A percentile compares a stretch with the other conserved stretches of the same genome.
Conservation (phyloP, 2,797 vertebrate species). For the Diplodus sargus region DNA sequence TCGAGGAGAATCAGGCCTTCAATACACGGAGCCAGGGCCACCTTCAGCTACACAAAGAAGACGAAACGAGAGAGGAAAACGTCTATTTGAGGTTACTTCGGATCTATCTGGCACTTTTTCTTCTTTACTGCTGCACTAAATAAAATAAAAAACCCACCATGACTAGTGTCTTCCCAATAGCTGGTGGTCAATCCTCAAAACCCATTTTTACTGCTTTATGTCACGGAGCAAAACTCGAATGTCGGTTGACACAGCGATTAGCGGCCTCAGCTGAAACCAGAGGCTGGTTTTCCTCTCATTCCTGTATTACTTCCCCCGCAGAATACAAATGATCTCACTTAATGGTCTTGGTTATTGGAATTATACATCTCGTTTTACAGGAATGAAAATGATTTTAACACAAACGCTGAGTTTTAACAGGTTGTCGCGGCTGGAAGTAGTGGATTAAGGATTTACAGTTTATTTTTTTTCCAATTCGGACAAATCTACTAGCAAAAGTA, state of each 20-base stretch:
- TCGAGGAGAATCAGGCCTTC: slow-evolving; percentile 96
- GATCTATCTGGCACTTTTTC: too few relatives aligned
- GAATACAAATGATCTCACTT: slow-evolving; percentile 54
- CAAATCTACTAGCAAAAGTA: too few relatives aligned
- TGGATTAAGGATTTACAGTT: slow-evolving; percentile 3
- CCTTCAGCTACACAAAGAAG: slow-evolving; percentile 89
- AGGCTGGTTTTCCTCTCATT: slow-evolving; percentile 49
- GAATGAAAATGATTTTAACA: slow-evolving; percentile 27
- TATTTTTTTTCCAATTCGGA: too few relatives aligned
- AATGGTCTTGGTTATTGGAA: slow-evolving; percentile 29
- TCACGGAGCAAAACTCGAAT: slow-evolving; percentile 55
- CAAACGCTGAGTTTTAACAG: slow-evolving; percentile 15
- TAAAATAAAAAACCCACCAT: slow-evolving; percentile 25
- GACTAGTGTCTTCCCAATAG: slow-evolving; percentile 41
- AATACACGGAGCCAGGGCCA: slow-evolving; percentile 93
- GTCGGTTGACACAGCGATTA: slow-evolving; percentile 63
- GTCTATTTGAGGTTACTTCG: neutral
- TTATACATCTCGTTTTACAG: slow-evolving; percentile 38
- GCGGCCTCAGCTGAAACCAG: slow-evolving; percentile 41
- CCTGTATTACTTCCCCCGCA: slow-evolving; percentile 30
- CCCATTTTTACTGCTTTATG: slow-evolving; percentile 56
- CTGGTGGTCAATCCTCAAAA: slow-evolving; percentile 38
- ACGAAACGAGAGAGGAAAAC: neutral
- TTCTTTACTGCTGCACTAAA: neutral
- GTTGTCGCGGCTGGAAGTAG: slow-evolving; percentile 14